Conservation (phyloP, 2,113 vertebrate genomes). For the Ageneiosus marmoratus region DNA sequence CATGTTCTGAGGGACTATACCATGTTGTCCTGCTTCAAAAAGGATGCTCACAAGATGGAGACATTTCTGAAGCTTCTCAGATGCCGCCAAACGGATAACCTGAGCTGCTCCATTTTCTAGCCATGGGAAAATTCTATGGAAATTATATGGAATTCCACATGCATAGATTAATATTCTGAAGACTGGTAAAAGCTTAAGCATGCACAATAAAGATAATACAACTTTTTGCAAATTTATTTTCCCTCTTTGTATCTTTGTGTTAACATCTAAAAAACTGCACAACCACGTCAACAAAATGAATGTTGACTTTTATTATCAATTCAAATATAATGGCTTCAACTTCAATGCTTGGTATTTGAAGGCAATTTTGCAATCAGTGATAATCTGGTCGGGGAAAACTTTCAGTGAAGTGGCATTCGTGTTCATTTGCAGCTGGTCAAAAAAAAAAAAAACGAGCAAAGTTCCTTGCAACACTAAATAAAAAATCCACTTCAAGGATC, state of each 20-base stretch:
- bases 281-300: neutral
- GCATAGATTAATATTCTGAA: neutral
- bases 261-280: neutral
- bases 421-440: neutral
- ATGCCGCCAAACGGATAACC: slow-evolving; percentile 40
- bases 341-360: neutral
- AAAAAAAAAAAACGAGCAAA: neutral
- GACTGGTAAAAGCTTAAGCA: neutral
- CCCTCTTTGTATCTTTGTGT: too few relatives aligned
- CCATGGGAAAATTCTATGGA: neutral
- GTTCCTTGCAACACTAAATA: neutral
- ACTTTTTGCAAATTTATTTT: neutral
- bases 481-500: too few relatives aligned
- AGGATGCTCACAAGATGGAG: slow-evolving; percentile 60
- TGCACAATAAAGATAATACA: neutral
- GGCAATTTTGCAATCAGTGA: neutral
- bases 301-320: neutral
- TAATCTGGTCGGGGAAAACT: neutral
- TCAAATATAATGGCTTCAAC: neutral
- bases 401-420: too few relatives aligned
- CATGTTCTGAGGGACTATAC: slow-evolving; percentile 52
- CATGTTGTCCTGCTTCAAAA: slow-evolving; percentile 56
- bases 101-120: slow-evolving; percentile 49
- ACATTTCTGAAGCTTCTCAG: slow-evolving; percentile 58
- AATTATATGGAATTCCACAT: neutral